phyloP scores from a whole-genome alignment of 2,888 invertebrate genomes.

The Drosophila anomalipes region DNA sequence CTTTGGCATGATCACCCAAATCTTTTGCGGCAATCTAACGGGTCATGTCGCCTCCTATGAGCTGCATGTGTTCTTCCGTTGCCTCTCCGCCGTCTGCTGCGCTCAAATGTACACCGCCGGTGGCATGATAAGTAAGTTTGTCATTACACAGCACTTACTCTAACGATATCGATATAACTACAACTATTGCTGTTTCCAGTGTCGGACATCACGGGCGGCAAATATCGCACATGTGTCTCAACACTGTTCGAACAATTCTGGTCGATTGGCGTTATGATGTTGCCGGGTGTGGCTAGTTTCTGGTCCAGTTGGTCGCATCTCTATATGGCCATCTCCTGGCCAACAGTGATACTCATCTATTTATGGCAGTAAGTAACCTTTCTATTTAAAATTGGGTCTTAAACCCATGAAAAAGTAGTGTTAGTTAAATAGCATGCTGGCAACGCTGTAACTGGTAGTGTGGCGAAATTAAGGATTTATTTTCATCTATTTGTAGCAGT shows the following conservation, averaged over 20 bases:
- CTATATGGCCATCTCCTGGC: slow-evolving; percentile 86
- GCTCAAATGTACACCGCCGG: slow-evolving; percentile 86
- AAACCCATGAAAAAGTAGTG: neutral
- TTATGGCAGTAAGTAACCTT: slow-evolving; percentile 83
- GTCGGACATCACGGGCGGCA: slow-evolving; percentile 85
- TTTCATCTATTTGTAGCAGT: neutral
- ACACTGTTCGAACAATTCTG: slow-evolving; percentile 86
- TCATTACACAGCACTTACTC: neutral
- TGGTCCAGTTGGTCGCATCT: slow-evolving; percentile 85
- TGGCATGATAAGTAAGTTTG: slow-evolving; percentile 85
- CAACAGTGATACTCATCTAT: slow-evolving; percentile 85
- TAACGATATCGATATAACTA: neutral
- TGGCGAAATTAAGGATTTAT: neutral
- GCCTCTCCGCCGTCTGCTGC: slow-evolving; percentile 85
- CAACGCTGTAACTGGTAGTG: neutral
- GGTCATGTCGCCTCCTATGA: slow-evolving; percentile 85
- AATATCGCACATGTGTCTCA: slow-evolving; percentile 83
- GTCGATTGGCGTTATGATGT: slow-evolving; percentile 86
- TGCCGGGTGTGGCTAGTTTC: slow-evolving; percentile 85
- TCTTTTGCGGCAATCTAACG: slow-evolving; percentile 85
- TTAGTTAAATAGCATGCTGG: neutral
- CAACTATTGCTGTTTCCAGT: slow-evolving; percentile 69
- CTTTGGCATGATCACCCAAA: slow-evolving; percentile 85
- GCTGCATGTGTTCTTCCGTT: slow-evolving; percentile 85
- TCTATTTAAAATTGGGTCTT: neutral